Evolutionary conservation across 2,797 vertebrate species (phyloP), one percentile per base, ranked within the genome.

Genomic region (Sphenopsis melanotis): DNA sequence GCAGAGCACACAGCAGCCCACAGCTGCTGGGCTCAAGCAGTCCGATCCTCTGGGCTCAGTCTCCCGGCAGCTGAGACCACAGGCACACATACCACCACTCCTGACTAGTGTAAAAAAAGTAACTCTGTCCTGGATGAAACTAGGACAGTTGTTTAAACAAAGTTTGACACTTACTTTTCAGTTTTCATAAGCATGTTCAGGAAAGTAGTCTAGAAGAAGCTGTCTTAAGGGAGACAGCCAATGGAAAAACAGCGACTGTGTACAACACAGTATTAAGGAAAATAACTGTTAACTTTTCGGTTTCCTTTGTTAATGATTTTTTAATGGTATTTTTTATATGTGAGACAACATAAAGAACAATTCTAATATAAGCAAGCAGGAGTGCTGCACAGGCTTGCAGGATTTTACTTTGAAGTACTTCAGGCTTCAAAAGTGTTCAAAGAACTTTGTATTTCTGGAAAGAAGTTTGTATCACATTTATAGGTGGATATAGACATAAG

Each of bases 11-110:
- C 10, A 37, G 52, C 44, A 50, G 10, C 18, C 15, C 52, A 7
- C 11, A 42, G 0, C 10, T 44, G 22, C 44, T 32, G 52, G 15
- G 32, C 37, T 32, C 37, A 3, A 27, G 22, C 8, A 32, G 22
- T 37, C 15, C 0, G 0, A 19, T 5, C 23, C 0, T 0, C 2
- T 15, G 18, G 27, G 15, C 18, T 50, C 32, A 66, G 36, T 8
- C 26, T n/a, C 42, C 11, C 0, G 0, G 18, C 0, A 23, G 46
- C 23, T 52, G 44, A 19, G 23, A n/a, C n/a, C 71, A 44, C 46
- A 50, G 53, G 15, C 15, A 27, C 23, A 44, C 15, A 44, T 15
- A 50, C 49, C 71, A n/a, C 23, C 53, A n/a, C 27, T 23, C 29
- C 29, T 37, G 20, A 55, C 7, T 52, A 14, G 15, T 44, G n/a